phyloP scores from a whole-genome alignment of 1,140 invertebrate genomes.

The Coptotermes formosanus region DNA sequence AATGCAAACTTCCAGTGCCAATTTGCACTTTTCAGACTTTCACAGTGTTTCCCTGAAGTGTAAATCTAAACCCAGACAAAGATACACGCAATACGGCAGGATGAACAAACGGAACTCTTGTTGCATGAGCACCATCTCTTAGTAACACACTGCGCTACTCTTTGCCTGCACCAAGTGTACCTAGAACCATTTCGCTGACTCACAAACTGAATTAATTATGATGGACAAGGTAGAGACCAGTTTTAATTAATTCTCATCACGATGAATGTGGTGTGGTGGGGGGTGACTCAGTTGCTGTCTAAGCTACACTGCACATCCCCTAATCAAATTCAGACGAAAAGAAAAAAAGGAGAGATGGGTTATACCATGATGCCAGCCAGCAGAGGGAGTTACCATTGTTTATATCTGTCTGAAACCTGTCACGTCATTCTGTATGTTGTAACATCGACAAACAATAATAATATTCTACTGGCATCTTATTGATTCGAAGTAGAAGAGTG shows the following conservation, averaged over 20 bases:
- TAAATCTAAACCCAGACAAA: neutral
- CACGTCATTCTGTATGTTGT: slow-evolving; percentile 14
- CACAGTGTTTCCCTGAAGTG: neutral
- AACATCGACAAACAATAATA: slow-evolving; percentile 12
- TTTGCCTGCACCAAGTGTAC: slow-evolving; percentile 19
- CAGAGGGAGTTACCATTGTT: slow-evolving; percentile 18
- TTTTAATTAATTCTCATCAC: slow-evolving; percentile 29
- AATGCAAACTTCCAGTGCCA: no score
- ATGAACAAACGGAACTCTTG: neutral
- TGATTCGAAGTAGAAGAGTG: neutral
- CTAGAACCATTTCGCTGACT: slow-evolving; percentile 23
- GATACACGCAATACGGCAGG: neutral
- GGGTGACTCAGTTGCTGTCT: neutral
- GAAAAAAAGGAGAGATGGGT: neutral
- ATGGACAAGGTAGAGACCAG: slow-evolving; percentile 21
- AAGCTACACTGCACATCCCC: slow-evolving; percentile 20
- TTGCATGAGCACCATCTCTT: neutral
- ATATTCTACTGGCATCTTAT: neutral
- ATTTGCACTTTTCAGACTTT: neutral
- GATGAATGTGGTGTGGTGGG: neutral
- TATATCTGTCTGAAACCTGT: slow-evolving; percentile 22
- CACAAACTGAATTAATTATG: slow-evolving; percentile 26
- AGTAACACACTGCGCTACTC: neutral
- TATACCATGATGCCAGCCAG: neutral
- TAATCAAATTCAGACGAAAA: slow-evolving; percentile 26